A percentile compares a stretch with the other conserved stretches of the same genome.
phyloP scores from a whole-genome alignment of 2,888 invertebrate genomes.

The Hypercompe scribonia region DNA sequence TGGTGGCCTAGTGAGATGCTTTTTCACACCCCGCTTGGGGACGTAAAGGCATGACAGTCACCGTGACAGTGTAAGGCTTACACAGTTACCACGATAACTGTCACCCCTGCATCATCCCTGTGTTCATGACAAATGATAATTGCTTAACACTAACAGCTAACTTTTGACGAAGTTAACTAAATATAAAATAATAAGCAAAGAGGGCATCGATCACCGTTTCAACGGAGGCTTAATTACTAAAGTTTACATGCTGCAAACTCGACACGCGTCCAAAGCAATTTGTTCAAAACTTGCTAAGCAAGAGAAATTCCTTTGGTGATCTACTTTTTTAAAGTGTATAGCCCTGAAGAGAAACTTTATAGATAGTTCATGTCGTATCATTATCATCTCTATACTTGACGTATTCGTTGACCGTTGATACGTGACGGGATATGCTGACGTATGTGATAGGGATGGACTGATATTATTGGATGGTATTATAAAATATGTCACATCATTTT shows the following conservation, averaged over 20 bases:
- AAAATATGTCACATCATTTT: neutral
- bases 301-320: constrained; percentile 32
- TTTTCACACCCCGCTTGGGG: too few species aligned
- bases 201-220: constrained; percentile 56
- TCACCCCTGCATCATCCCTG: too few species aligned
- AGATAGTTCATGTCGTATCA: constrained; percentile 16
- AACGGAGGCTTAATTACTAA: constrained; percentile 66
- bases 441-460: neutral
- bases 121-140: constrained; percentile 13
- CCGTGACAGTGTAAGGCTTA: too few species aligned
- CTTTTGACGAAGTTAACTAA: constrained; percentile 7
- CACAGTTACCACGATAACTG: too few species aligned
- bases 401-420: constrained; percentile 1
- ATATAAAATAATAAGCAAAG: constrained; percentile 40
- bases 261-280: constrained; percentile 61
- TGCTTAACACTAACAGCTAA: neutral
- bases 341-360: neutral
- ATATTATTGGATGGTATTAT: neutral
- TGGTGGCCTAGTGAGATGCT: too few species aligned
- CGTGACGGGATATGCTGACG: neutral
- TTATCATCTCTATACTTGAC: constrained; percentile 13
- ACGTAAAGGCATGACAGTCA: too few species aligned
- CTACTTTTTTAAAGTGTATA: constrained; percentile 28
- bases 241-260: constrained; percentile 62
- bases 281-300: constrained; percentile 50